These are phyloP conservation scores for Xestia sexstrigata DNA, from an alignment of 2,888 invertebrate genomes.

Conservation along the genomic window DNA sequence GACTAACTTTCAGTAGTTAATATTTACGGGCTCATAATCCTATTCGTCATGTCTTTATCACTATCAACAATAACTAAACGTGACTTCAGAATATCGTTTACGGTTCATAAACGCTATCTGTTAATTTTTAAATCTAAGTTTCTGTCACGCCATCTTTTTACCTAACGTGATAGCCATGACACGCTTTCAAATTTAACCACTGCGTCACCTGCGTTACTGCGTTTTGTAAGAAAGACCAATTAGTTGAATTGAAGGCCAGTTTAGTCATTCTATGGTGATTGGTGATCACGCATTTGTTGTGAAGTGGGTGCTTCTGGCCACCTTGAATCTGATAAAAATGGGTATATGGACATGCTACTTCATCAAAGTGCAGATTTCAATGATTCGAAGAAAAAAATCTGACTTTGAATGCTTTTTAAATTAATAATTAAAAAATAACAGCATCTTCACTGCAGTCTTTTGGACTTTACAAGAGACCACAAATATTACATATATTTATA, in stretches of 20 bases:
- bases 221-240: conserved; percentile 31
- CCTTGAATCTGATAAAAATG: background rate
- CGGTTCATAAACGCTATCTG: conserved; percentile 59
- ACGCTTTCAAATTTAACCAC: conserved; percentile 57
- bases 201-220: conserved; percentile 5
- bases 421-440: background rate
- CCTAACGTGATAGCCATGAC: conserved; percentile 55
- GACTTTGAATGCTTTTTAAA: background rate
- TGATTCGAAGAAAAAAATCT: background rate
- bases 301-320: background rate
- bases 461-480: background rate
- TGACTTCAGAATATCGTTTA: conserved; percentile 59
- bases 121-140: conserved; percentile 56
- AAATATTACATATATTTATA: no score
- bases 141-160: conserved; percentile 56
- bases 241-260: conserved; percentile 34
- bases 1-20: background rate
- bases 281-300: conserved; percentile 23
- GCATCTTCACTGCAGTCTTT: background rate
- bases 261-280: conserved; percentile 22
- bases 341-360: background rate
- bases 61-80: conserved; percentile 46
- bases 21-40: conserved; percentile 4
- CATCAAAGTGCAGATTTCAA: background rate
- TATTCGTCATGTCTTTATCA: conserved; percentile 5